Conservation (phyloP, 2,113 vertebrate species). For the Ariopsis seemanni region DNA sequence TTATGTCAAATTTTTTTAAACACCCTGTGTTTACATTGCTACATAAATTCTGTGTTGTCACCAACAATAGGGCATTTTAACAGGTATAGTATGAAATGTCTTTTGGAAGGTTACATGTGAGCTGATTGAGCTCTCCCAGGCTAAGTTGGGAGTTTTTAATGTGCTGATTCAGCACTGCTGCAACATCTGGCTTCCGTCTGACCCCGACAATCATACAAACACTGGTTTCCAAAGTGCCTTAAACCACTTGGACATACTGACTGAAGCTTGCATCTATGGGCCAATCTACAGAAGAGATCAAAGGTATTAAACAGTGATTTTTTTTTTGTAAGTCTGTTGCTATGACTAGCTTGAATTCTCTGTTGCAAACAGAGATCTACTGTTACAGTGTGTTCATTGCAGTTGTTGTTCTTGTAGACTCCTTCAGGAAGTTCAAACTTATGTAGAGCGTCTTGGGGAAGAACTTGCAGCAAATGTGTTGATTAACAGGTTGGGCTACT, state of each 20-base stretch:
- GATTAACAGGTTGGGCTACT: slow-evolving; percentile 63
- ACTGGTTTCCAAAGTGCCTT: slow-evolving; percentile 72
- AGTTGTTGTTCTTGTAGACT: slow-evolving; percentile 71
- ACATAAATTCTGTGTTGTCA: background rate
- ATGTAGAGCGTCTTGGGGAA: slow-evolving; percentile 83
- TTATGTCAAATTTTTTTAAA: no score
- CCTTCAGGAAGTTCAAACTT: slow-evolving; percentile 85
- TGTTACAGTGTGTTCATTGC: background rate
- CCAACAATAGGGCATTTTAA: background rate
- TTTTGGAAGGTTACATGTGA: slow-evolving; percentile 76
- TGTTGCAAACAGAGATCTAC: background rate
- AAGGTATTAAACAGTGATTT: slow-evolving; percentile 69
- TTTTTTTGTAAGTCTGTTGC: background rate
- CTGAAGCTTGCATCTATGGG: slow-evolving; percentile 87
- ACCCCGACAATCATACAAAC: slow-evolving; percentile 45
- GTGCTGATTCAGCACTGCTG: slow-evolving; percentile 84
- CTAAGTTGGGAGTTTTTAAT: slow-evolving; percentile 88
- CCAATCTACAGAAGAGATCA: slow-evolving; percentile 90
- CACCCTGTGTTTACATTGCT: background rate
- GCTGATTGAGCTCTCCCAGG: slow-evolving; percentile 83
- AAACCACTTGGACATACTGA: slow-evolving; percentile 76
- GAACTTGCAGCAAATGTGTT: slow-evolving; percentile 80
- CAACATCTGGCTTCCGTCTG: slow-evolving; percentile 77
- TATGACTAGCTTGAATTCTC: background rate
- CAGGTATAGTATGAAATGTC: slow-evolving; percentile 32